Evolutionary conservation across 2,797 vertebrate genomes (phyloP), one percentile per base, ranked within the genome.

Genomic region (Clamator glandarius): DNA sequence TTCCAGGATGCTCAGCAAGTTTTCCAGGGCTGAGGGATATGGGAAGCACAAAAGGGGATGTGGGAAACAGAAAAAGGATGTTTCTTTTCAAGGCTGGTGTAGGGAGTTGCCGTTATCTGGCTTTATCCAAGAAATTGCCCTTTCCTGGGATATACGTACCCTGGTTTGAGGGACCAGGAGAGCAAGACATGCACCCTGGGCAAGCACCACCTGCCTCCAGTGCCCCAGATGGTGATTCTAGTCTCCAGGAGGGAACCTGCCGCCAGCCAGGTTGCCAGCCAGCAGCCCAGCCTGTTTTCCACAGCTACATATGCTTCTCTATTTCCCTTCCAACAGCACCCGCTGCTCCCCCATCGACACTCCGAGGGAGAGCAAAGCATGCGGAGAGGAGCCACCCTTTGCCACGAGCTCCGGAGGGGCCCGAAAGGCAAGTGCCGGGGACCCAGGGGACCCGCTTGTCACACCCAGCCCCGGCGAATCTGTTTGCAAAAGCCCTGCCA

Each of bases 11-110:
- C 9, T 4, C 7, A 1, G 8, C 0, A 5, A 13, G 57, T 31
- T 62, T 25, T 20, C 61, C 64, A 13, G 55, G 66, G 44, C 33
- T 1, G 46, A 48, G 46, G 46, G 46, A 46, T 18, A 44, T 0
- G 4, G 14, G 59, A 4, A 3, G 52, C 63, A 54, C 0, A 1
- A 4, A 20, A 20, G 8, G 28, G 50, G 13, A 4, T 39, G 39
- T 39, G 39, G 39, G 39, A 4, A 3, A 50, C 59, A 50, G 0
- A 1, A 4, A 20, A 20, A 8, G 28, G 50, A 13, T 4, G 50
- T 1, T n/a, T 63, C 39, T 25, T 28, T 48, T 61, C 23, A 12
- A 16, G 66, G 35, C 44, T 15, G 39, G n/a, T 1, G 0, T 1
- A 1, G 2, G 11, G 24, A 66, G 18, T 0, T 25, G 42, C 20